phyloP scores from a whole-genome alignment of 2,113 vertebrate genomes.

The Jaculus jaculus region DNA sequence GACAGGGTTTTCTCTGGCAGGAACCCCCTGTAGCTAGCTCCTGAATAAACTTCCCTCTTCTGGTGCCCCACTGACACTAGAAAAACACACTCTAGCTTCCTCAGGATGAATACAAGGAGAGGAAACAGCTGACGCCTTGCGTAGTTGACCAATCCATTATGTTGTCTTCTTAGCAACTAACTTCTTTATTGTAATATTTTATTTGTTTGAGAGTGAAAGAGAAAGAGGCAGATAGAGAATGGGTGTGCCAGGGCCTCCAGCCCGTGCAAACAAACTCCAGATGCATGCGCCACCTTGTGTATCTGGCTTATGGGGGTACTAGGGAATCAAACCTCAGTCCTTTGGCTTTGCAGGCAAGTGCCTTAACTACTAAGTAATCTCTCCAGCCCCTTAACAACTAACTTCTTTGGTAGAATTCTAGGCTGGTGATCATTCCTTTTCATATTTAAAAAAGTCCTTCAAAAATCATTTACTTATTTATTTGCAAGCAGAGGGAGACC shows the following conservation, averaged over 20 bases:
- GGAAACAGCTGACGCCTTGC: background rate
- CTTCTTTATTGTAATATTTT: no score
- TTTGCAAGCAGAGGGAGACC: no score
- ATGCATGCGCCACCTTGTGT: no score
- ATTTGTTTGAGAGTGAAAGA: no score
- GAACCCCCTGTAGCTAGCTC: background rate
- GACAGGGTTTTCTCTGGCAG: background rate
- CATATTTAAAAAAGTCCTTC: background rate
- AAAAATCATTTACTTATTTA: no score
- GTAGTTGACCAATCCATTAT: background rate
- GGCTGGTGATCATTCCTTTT: background rate
- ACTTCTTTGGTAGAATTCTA: conserved; percentile 24
- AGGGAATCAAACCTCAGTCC: no score
- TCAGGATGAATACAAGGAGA: background rate
- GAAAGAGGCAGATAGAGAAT: no score
- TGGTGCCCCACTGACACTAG: background rate
- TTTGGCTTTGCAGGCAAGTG: no score
- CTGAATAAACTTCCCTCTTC: background rate
- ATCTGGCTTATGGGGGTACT: no score
- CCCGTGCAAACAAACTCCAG: no score
- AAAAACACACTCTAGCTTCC: fast-evolving
- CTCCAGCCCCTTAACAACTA: background rate
- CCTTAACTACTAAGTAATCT: no score
- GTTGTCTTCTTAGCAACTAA: background rate
- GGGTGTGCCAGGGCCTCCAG: no score